Percentiles rank a stretch among this genome's conserved stretches.
Evolutionary conservation across 2,113 vertebrate species (phyloP).

Genomic region (Rhinoptilus africanus): DNA sequence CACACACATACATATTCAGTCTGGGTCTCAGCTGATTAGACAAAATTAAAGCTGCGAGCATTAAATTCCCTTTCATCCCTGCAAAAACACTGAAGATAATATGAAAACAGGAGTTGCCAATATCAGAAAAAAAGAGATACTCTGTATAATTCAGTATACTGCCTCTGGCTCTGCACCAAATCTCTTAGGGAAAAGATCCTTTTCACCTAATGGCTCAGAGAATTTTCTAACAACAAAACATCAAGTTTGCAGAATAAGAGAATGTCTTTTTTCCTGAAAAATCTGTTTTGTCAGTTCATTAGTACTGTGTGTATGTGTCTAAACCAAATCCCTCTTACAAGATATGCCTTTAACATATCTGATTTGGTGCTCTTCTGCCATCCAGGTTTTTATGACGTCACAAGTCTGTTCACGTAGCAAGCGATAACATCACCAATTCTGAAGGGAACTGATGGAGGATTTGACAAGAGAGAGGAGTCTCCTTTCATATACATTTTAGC

Average conservation of each 20-base stretch:
- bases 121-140: not conserved
- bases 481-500: not conserved
- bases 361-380: not conserved
- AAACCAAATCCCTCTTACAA: not conserved
- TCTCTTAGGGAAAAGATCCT: not conserved
- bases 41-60: constrained; percentile 23
- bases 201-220: not conserved
- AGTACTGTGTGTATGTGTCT: not conserved
- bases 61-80: constrained; percentile 15
- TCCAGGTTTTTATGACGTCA: not conserved
- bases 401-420: not conserved
- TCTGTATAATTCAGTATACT: not conserved
- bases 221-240: not conserved
- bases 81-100: not conserved
- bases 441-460: not conserved
- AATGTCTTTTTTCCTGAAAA: not conserved
- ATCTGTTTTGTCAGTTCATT: not conserved
- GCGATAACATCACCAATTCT: not conserved
- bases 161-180: not conserved
- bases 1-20: not conserved
- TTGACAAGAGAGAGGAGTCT: not conserved
- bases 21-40: not conserved
- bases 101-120: not conserved
- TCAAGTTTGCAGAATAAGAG: not conserved
- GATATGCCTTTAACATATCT: not conserved